Evolutionary conservation across 2,888 invertebrate species (phyloP).

Genomic region (Apodemia zela): DNA sequence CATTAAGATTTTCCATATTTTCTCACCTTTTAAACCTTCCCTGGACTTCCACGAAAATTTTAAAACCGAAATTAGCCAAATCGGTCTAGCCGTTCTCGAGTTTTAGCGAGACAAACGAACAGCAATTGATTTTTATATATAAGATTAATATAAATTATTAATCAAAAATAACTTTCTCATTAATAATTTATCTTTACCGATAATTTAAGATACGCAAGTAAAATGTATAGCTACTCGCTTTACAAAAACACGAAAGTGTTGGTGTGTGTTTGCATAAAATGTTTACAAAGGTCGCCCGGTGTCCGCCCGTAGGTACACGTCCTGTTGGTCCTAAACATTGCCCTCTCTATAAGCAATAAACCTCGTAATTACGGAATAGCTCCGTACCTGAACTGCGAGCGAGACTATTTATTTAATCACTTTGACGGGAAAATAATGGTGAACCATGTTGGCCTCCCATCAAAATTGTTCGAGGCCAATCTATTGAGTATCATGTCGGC

Average conservation of each 20-base stretch:
- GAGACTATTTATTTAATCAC: conserved; percentile 79
- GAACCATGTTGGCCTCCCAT: conserved; percentile 47
- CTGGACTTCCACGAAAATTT: no score
- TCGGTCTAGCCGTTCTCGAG: no score
- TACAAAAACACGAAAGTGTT: background rate
- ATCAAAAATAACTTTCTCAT: no score
- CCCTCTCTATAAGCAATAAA: conserved; percentile 60
- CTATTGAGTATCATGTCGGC: conserved; percentile 53
- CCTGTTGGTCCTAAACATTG: conserved; percentile 58
- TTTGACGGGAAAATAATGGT: conserved; percentile 73
- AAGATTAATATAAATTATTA: no score
- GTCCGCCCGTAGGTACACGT: conserved; percentile 38
- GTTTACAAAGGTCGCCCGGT: conserved; percentile 46
- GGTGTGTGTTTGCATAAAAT: conserved; percentile 32
- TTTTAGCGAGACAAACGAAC: no score
- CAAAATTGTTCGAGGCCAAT: conserved; percentile 46
- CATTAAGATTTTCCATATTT: no score
- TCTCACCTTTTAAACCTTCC: no score
- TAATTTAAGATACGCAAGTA: background rate
- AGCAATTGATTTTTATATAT: no score
- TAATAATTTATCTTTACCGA: no score
- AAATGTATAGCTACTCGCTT: background rate
- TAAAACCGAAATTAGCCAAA: no score
- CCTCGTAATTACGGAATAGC: conserved; percentile 76
- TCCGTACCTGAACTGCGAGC: conserved; percentile 47